Base-by-base conservation (phyloP, 2,113 vertebrate species). In the Sprattus sprattus region DNA sequence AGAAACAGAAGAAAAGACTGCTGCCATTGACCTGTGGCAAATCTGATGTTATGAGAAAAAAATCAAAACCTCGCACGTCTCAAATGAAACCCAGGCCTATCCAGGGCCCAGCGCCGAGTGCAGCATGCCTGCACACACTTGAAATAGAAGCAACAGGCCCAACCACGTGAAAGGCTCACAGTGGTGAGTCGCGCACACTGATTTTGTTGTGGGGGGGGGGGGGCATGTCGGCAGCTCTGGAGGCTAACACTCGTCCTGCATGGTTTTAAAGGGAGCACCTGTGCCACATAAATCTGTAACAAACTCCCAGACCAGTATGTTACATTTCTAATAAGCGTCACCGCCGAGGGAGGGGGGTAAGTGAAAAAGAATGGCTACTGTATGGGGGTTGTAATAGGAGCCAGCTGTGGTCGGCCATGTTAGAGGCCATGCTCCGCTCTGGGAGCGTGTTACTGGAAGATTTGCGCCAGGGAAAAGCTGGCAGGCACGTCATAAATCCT, bases 251-350 rank as follows among this genome's bases (percentile, higher is more conserved):
- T 87, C 80, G 84, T 84, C 85, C 83, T 83, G 85, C 89, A 90
- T 85, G 82, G 85, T 90, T 94, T 95, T 92, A 95, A 94, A 92
- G 81, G 89, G 93, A 93, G 94, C 95, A 98, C 95, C 94, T 96
- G 96, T 96, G 93, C 93, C 92, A 89, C 95, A 97, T 96, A 96
- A 98, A 97, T 96, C 96, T 96, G 92, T 93, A 95, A 95, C 92
- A 94, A 94, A 95, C 93, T 94, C 91, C 93, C 83, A 52, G 86
- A 90, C 91, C 92, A 94, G 93, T 94, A 96, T 95, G 96, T 96
- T 96, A 97, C 94, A 95, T 96, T 97, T 97, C 96, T 96, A 97
- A 96, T 95, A 97, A 94, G 96, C 96, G 91, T 97, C 96, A 96
- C 95, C 92, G 92, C 95, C 94, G 75, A 85, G 52, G 84, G 45